Percentiles rank a stretch among this genome's conserved stretches.
Evolutionary conservation across 2,888 invertebrate genomes (phyloP).

Genomic region (Ganaspis brasiliensis): DNA sequence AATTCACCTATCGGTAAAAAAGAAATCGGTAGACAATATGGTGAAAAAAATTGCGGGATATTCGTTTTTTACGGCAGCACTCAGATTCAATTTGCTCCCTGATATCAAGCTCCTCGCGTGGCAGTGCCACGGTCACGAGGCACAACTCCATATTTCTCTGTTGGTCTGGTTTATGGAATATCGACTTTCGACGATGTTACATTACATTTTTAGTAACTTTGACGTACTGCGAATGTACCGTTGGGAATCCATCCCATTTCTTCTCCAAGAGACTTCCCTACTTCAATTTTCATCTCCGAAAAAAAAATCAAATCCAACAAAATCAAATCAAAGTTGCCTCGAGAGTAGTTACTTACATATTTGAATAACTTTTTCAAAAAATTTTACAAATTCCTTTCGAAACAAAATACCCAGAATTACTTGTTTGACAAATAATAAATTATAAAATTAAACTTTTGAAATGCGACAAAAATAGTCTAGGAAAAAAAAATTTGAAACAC

Average conservation of each 20-base stretch:
- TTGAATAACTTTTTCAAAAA: constrained; percentile 2
- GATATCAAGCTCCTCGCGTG: constrained; percentile 68
- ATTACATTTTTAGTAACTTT: constrained; percentile 64
- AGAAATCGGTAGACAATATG: constrained; percentile 24
- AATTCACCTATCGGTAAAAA: background rate
- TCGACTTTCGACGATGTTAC: constrained; percentile 58
- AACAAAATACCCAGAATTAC: no score
- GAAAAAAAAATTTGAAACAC: no score
- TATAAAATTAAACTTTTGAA: no score
- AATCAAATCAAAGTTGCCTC: constrained; percentile 9
- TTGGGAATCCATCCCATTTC: constrained; percentile 45
- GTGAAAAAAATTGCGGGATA: constrained; percentile 64
- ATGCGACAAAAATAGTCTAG: no score
- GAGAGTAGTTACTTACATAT: constrained; percentile 8
- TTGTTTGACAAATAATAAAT: no score
- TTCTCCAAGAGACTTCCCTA: background rate
- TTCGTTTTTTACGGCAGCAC: constrained; percentile 74
- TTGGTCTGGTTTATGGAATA: constrained; percentile 58
- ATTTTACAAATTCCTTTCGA: no score
- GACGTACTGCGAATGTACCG: constrained; percentile 63
- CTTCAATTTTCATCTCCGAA: constrained; percentile 2
- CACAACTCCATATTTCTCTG: constrained; percentile 44
- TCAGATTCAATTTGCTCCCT: constrained; percentile 74
- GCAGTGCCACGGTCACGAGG: constrained; percentile 46
- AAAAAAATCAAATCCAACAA: constrained; percentile 22